These are phyloP conservation scores for Coryphaenoides rupestris DNA, from an alignment of 2,113 vertebrate genomes.

Conservation along the genomic window DNA sequence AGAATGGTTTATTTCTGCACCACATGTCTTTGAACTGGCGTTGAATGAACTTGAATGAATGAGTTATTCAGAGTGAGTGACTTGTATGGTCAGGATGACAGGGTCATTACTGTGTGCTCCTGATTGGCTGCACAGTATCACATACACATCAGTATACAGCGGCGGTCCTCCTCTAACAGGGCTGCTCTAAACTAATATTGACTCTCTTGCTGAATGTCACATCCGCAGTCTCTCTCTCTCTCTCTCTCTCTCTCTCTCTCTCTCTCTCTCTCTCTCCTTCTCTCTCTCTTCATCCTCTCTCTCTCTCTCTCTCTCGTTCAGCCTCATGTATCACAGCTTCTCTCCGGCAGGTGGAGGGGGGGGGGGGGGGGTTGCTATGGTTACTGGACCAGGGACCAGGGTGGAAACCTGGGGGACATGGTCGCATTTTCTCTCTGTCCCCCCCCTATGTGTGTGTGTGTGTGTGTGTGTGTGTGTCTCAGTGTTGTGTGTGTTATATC, in stretches of 20 bases:
- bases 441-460: slow-evolving; percentile 27
- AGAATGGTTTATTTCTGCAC: too few species aligned
- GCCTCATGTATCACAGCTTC: slow-evolving; percentile 44
- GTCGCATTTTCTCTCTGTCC: slow-evolving; percentile 7
- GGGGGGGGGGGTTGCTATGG: slow-evolving; percentile 75
- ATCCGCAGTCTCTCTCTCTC: too few species aligned
- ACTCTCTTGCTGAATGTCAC: slow-evolving; percentile 54
- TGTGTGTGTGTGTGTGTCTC: slow-evolving; percentile 14
- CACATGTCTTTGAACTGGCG: too few species aligned
- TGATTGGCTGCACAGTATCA: too few species aligned
- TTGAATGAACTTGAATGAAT: too few species aligned
- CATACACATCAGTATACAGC: too few species aligned
- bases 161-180: slow-evolving; percentile 31
- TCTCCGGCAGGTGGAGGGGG: slow-evolving; percentile 61
- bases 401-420: slow-evolving; percentile 53
- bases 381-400: slow-evolving; percentile 63
- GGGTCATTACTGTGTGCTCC: too few species aligned
- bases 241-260: slow-evolving; percentile 23
- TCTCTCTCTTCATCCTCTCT: slow-evolving; percentile 52
- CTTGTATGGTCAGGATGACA: too few species aligned
- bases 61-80: too few species aligned
- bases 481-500: too few species aligned
- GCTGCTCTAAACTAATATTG: slow-evolving; percentile 59
- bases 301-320: slow-evolving; percentile 18
- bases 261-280: slow-evolving; percentile 14